Base-by-base conservation (phyloP, 2,888 invertebrate genomes). In the Agonopterix subpropinquella region DNA sequence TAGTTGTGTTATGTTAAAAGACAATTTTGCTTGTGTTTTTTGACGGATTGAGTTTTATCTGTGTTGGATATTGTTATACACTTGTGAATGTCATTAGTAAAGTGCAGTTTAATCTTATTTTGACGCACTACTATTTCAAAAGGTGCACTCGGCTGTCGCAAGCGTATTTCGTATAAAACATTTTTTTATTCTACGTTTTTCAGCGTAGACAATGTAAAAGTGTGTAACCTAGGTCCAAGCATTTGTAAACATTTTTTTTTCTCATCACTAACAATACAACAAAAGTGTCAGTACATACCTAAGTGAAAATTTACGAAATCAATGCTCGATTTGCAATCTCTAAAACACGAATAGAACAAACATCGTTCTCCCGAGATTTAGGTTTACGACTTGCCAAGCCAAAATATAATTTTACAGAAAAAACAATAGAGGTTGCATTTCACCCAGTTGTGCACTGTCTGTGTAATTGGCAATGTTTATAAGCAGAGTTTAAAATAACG, bases 401-500 rank as follows among this genome's bases (percentile, higher is more conserved):
- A 41, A 41, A 51, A 47, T 47, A 48, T 51, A 45, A 37, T 41
- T 47, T 44, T 47, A 45, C 28, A 45, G 46, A 36, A 51, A 64
- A 61, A 67, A 67, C 64, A 73, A 69, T 68, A 58, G 58, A 51
- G 55, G 57, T 69, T 69, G 64, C 67, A 64, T 66, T 65, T 75
- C 67, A 73, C 80, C 80, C 56, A 80, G 61, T 70, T 82, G 73
- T 61, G 70, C 78, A 72, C 61, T 55, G 58, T 58, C 70, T 75
- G 75, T 73, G 67, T 78, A 80, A 80, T 77, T 77, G 70, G 61
- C 61, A 58, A 61, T 43, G 28, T 44, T 36, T 46, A 50, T 28
- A 18, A 47, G 48, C 45, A 47, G 50, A 56, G 54, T 55, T 57
- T 60, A 57, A 54, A 60, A 55, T 55, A 54, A 58, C 51, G 47